Base-by-base conservation (phyloP, 2,113 vertebrate genomes). In the Pedionomus torquatus region DNA sequence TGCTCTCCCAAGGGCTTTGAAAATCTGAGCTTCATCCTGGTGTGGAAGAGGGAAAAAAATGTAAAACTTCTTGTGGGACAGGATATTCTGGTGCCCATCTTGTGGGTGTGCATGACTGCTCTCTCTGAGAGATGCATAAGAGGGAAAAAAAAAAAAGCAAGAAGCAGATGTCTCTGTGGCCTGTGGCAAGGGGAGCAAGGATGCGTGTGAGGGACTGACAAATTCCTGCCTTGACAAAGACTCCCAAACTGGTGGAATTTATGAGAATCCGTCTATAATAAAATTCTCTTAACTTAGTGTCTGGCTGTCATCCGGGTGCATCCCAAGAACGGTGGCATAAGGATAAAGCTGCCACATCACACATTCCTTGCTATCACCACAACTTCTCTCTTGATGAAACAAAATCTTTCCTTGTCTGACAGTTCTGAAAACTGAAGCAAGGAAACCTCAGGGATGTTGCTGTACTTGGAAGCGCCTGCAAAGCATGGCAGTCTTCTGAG, bases 161-260 rank as follows among this genome's bases (percentile, higher is more conserved):
- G 89, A n/a, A 93, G 76, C 91, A 93, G 85, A 90, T 96, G 94
- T 93, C 39, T 90, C 79, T 52, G 51, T 95, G 83, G 95, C 81
- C 86, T 94, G 90, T 71, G 68, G 95, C 9, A 18, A 95, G 83
- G 76, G 43, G 23, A 85, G 44, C 14, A 15, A 92, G 81, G 87
- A 48, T 83, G 84, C 9, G 2, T 93, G 74, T 1, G 1, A 96
- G 46, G 30, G 75, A 49, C 69, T 84, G 80, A 57, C 3, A 0
- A 87, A 95, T 90, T 96, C 93, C 87, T 95, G 74, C 84, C 81
- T 58, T 68, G 66, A 94, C 85, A 81, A 69, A 95, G 69, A 60
- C 57, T 86, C 57, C 60, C 75, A 79, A 80, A 78, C 17, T 72
- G 84, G 86, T 72, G 84, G 86, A 94, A 91, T 97, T 95, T 81